Evolutionary conservation across 2,888 invertebrate genomes (phyloP), one percentile per base, ranked within the genome.

Genomic region (Metopia argyrocephala): DNA sequence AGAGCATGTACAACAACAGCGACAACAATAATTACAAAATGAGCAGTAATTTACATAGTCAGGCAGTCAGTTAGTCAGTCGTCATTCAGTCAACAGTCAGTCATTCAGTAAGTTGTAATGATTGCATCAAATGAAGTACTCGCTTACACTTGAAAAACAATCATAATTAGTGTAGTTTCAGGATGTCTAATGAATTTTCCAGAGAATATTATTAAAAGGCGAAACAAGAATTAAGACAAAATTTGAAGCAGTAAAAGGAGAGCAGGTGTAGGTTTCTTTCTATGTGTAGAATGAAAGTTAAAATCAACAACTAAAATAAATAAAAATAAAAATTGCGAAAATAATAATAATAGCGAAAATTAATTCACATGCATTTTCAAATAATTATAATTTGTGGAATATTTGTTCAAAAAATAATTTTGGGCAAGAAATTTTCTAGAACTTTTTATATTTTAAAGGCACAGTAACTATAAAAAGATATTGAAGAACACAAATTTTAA

Each of bases 141-240:
- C 69, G 75, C 70, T 70, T 76, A 50, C 73, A 76, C 73, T 80
- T 80, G 73, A 76, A 76, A 68, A 73, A 79, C 76, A 76, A 76
- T 80, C 73, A 74, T 80, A 76, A 80, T 80, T 80, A 76, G 69
- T 69, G 76, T 59, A 78, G 50, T 65, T 71, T 56, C 23, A 65
- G 45, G 66, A 59, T 65, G 65, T 70, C 21, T 78, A 78, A 76
- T 76, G 64, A 64, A 71, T 52, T 59, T 62, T 52, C 23, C 48
- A 48, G 7, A 75, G 38, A 75, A 45, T 15, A 38, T 27, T 45
- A 27, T 20, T 5, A 65, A 38, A 6, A 65, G 5, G 5, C 48
- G n/a, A 5, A 64, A 15, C 31, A 31, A 6, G 15, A 54, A 64
- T 7, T 12, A 15, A 5, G 21, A 21, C 27, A 64, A 23, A 31